Base-by-base conservation (phyloP, 2,888 invertebrate genomes). In the Hypomecis punctinalis region DNA sequence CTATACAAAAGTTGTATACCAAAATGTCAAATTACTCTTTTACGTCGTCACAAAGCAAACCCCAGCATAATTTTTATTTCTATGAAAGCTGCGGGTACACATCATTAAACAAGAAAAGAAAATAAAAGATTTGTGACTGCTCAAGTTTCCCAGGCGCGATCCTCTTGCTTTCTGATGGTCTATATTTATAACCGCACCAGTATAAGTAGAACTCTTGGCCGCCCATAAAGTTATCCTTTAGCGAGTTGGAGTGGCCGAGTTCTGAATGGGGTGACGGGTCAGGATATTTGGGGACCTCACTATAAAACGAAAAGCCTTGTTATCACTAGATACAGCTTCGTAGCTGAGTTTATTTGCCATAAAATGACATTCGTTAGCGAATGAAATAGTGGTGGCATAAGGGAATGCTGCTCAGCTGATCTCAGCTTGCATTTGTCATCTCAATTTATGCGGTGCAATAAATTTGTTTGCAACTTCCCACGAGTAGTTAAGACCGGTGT, bases 271-370 rank as follows among this genome's bases (percentile, higher is more conserved):
- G 64, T 13, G 68, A 61, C 9, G 69, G 80, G 47, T 74, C 79
- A 69, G 51, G 10, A n/a, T 62, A 61, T 66, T 70, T 79, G 80
- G 80, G 63, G 66, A 58, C 56, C 37, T 61, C 55, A 68, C 69
- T 76, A 76, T 79, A 75, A 78, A 79, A 80, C 66, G 68, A 72
- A 72, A 70, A 74, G 78, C 67, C 79, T 80, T 82, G 80, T 83
- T 83, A 83, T 81, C 82, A 84, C 78, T 79, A 77, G 77, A 79
- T 78, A 77, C 77, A 73, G 73, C 66, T 69, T 66, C 62, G 69
- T 73, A 73, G 76, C 76, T 72, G 70, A 80, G 75, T 82, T 85
- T 85, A 86, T 84, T 78, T 73, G 72, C 71, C 73, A 75, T 86
- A 85, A 85, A 85, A 76, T 63, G 61, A 67, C 69, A 74, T 80